Percentiles rank a stretch among this genome's conserved stretches.
phyloP scores from a whole-genome alignment of 2,888 invertebrate genomes.

The Seira ritae region DNA sequence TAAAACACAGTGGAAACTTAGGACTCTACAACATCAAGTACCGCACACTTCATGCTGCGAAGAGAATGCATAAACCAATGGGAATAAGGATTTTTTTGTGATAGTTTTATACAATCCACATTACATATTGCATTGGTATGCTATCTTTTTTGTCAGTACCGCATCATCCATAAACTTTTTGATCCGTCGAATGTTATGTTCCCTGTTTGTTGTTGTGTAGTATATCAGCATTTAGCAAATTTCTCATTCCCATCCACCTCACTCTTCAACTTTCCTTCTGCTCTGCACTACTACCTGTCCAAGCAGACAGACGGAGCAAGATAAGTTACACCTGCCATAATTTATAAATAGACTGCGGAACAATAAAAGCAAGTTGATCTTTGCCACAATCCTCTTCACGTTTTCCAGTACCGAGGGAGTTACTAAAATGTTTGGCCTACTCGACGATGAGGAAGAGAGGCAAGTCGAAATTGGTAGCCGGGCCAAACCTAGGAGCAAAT shows the following conservation, averaged over 20 bases:
- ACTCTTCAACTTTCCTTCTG: constrained; percentile 10
- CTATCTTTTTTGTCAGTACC: not conserved
- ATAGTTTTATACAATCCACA: no score
- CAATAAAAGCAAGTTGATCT: constrained; percentile 10
- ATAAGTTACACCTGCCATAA: constrained; percentile 25
- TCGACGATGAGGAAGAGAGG: constrained; percentile 21
- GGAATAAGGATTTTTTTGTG: no score
- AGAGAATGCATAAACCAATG: not conserved
- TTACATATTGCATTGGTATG: not conserved
- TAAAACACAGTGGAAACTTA: constrained; percentile 32
- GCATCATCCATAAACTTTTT: not conserved
- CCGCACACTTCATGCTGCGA: no score
- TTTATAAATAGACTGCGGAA: constrained; percentile 22
- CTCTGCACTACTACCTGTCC: constrained; percentile 8
- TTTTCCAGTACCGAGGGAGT: not conserved
- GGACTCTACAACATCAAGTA: no score
- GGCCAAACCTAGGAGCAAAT: constrained; percentile 34
- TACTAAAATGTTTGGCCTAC: no score
- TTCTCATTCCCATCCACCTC: not conserved
- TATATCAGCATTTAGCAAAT: not conserved
- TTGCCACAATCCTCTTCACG: not conserved
- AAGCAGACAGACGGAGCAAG: not conserved
- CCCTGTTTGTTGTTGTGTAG: not conserved
- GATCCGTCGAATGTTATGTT: not conserved
- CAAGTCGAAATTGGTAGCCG: constrained; percentile 30